Base-by-base conservation (phyloP, 92 coral and sea anemone genomes). In the Blastomussa wellsi region DNA sequence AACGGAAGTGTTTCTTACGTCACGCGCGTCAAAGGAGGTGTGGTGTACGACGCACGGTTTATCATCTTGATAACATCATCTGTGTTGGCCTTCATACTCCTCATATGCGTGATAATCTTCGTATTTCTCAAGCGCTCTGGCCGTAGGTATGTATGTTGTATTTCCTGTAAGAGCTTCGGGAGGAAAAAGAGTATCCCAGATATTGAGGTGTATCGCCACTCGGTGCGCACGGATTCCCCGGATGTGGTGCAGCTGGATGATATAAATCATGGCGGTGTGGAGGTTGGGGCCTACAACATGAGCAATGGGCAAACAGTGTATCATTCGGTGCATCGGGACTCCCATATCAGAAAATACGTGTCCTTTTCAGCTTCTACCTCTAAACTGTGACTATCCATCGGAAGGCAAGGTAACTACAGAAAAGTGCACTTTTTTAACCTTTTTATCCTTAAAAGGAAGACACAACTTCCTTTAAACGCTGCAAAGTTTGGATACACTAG, bases 171-270 rank as follows among this genome's bases (percentile, higher is more conserved):
- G 73, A 90, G 87, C 83, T 90, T 92, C 66, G 82, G 92, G 64
- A 80, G 82, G 67, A 93, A 89, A 80, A 90, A 93, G 72, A 88
- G 88, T 86, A 89, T 93, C 83, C 94, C 98, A 76, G 95, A 95
- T 87, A 96, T 96, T 57, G 98, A 96, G 87, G 94, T 96, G 53
- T 96, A 94, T 76, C 99, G 98, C 66, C 99, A 96, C 55, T 92
- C 99, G 29, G 81, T 94, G 68, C 93, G 89, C 82, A 79, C 95
- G 31, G 98, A 96, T 78, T 94, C 99, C 84, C 98, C 99, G 87
- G 99, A 96, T 84, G 98, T 91, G 32, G 88, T 92, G 26, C 95
- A 89, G 87, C 76, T 96, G 84, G 99, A 94, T 41, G 99, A 94
- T 67, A 77, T 91, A 82, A 94, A 92, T 70, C 84, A 47, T 14